These are phyloP conservation scores for Pecten maximus DNA, from an alignment of 2,888 invertebrate species.

Conservation along the genomic window DNA sequence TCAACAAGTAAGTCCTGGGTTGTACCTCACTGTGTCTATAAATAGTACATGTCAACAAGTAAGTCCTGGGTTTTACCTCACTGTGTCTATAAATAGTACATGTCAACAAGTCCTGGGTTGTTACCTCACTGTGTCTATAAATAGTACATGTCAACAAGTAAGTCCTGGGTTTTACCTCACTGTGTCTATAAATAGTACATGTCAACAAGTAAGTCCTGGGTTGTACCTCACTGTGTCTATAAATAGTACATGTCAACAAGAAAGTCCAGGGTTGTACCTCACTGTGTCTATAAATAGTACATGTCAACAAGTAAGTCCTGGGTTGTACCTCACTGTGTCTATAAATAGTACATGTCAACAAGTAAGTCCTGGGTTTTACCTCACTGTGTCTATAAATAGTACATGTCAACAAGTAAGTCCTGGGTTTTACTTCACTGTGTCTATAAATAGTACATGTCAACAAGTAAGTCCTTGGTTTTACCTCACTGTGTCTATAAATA, in stretches of 20 bases:
- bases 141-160: not conserved
- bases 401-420: not conserved
- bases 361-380: slow-evolving; percentile 27
- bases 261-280: not conserved
- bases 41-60: too few species aligned
- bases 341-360: not conserved
- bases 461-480: not conserved
- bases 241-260: not conserved
- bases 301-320: not conserved
- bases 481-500: slow-evolving; percentile 41
- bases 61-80: slow-evolving; percentile 28
- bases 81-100: slow-evolving; percentile 33
- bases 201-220: not conserved
- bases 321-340: not conserved
- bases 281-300: slow-evolving; percentile 38
- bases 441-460: not conserved
- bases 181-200: slow-evolving; percentile 33
- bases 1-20: too few species aligned
- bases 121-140: not conserved
- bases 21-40: too few species aligned
- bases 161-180: slow-evolving; percentile 33
- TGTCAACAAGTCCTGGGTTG: not conserved
- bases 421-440: not conserved
- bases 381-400: slow-evolving; percentile 39
- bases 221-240: not conserved